Percentiles rank a stretch among this genome's conserved stretches.
Evolutionary conservation across 2,888 invertebrate genomes (phyloP).

Genomic region (Phaonia tiefii): DNA sequence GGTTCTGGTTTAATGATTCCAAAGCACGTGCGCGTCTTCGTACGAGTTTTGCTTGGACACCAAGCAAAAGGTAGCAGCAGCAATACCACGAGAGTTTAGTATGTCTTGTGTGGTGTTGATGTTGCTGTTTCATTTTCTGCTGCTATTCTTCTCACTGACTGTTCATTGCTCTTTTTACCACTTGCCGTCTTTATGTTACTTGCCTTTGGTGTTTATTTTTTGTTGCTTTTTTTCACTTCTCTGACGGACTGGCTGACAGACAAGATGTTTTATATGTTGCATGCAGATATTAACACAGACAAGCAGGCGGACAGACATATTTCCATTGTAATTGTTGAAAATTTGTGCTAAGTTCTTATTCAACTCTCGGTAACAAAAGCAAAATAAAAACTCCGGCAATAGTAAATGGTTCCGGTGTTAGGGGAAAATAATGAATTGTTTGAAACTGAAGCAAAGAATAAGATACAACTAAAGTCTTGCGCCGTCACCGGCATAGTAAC

Average conservation of each 20-base stretch:
- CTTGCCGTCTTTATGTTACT: constrained; percentile 35
- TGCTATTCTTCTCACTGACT: constrained; percentile 38
- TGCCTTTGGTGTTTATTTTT: constrained; percentile 33
- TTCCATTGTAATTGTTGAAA: constrained; percentile 36
- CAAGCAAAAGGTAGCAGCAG: no score
- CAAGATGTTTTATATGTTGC: constrained; percentile 28
- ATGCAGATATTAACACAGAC: constrained; percentile 37
- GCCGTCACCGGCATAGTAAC: background rate
- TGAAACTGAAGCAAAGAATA: constrained; percentile 12
- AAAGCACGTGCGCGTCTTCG: constrained; percentile 53
- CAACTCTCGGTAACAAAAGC: background rate
- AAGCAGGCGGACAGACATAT: background rate
- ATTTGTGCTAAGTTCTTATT: constrained; percentile 41
- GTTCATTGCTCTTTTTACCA: constrained; percentile 41
- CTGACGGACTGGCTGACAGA: constrained; percentile 40
- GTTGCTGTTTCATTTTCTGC: constrained; percentile 1
- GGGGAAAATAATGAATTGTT: constrained; percentile 2
- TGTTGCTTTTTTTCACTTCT: background rate
- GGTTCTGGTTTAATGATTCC: constrained; percentile 54
- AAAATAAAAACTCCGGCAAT: background rate
- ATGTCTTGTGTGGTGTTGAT: constrained; percentile 1
- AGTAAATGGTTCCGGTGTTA: constrained; percentile 7
- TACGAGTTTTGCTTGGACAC: background rate
- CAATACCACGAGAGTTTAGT: no score
- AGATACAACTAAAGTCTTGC: background rate